A percentile compares a stretch with the other conserved stretches of the same genome.
phyloP scores from a whole-genome alignment of 2,797 vertebrate genomes.

The Acipenser ruthenus region DNA sequence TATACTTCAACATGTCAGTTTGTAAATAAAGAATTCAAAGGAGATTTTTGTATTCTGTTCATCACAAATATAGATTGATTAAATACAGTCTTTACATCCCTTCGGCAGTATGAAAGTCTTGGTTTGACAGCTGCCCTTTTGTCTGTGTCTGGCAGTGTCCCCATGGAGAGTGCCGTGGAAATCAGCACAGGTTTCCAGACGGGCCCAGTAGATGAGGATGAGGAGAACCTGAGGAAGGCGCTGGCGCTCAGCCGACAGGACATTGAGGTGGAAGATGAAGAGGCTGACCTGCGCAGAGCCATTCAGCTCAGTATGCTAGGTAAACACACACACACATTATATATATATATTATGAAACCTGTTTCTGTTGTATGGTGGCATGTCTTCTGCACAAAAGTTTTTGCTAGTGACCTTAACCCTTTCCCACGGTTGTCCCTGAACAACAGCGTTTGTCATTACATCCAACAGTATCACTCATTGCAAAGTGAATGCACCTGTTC shows the following conservation, averaged over 20 bases:
- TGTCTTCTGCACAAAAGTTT: no score
- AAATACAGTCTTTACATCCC: not conserved
- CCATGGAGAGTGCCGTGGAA: slow-evolving; percentile 58
- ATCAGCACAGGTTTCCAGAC: slow-evolving; percentile 54
- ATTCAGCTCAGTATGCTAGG: slow-evolving; percentile 98
- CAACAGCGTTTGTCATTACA: not conserved
- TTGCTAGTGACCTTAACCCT: no score
- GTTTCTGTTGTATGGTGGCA: no score
- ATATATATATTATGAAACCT: no score
- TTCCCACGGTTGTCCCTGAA: not conserved
- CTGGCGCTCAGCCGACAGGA: slow-evolving; percentile 88
- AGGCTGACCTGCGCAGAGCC: slow-evolving; percentile 93
- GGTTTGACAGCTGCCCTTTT: not conserved
- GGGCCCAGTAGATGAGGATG: slow-evolving; percentile 75
- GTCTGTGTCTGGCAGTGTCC: slow-evolving; percentile 36
- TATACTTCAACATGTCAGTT: no score
- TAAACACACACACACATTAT: slow-evolving; percentile 26
- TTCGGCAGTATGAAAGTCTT: not conserved
- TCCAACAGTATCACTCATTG: not conserved
- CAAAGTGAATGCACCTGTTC: slow-evolving; percentile 16
- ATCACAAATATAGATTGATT: not conserved
- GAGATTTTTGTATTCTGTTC: not conserved
- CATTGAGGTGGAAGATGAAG: slow-evolving; percentile 94
- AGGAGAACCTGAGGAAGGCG: slow-evolving; percentile 84
- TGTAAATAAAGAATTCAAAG: no score